Conservation (phyloP, 1,140 invertebrate genomes). For the Pachypsylla venusta region DNA sequence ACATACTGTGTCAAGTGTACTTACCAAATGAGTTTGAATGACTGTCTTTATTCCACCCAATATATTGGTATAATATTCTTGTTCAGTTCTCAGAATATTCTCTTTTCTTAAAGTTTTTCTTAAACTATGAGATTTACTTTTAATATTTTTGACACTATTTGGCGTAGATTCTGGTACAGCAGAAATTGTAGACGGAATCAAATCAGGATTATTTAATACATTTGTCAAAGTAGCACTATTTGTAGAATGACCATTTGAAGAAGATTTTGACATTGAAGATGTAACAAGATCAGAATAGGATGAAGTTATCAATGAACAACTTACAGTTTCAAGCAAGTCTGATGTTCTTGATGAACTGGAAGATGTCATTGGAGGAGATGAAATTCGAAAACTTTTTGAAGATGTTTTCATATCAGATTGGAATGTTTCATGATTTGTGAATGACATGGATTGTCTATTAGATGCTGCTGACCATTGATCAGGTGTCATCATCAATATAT, state of each 20-base stretch:
- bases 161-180: not conserved
- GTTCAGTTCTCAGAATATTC: constrained; percentile 32
- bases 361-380: no score
- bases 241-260: no score
- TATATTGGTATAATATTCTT: constrained; percentile 60
- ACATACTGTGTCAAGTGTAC: not conserved
- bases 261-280: no score
- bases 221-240: not conserved
- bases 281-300: not conserved
- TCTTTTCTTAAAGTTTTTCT: constrained; percentile 4
- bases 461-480: no score
- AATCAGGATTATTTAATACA: not conserved
- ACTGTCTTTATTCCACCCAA: constrained; percentile 46
- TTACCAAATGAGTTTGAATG: constrained; percentile 13
- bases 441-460: no score
- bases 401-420: no score
- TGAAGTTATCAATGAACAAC: no score
- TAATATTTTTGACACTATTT: not conserved
- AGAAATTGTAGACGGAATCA: not conserved
- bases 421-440: no score
- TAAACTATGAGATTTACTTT: not conserved
- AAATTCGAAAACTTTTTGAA: no score
- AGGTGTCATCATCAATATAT: no score
- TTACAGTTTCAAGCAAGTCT: no score
- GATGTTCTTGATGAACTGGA: no score